A percentile compares a stretch with the other conserved stretches of the same genome.
These are phyloP conservation scores for Rhea americana DNA, from an alignment of 2,113 vertebrate genomes.

Conservation along the genomic window DNA sequence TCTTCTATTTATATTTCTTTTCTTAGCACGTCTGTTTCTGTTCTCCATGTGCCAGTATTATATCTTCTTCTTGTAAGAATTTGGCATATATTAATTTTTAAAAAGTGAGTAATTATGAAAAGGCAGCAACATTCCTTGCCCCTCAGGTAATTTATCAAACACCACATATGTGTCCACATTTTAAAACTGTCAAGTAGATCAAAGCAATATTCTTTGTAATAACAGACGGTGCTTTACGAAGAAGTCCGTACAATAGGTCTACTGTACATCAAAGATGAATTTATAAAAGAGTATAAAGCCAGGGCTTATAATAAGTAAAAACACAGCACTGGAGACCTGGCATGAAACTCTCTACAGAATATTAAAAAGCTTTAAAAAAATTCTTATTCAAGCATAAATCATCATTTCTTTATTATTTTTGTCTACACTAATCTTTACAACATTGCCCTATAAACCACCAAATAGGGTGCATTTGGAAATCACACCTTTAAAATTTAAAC, in stretches of 20 bases:
- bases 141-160: slow-evolving; percentile 53
- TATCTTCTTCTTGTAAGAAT: slow-evolving; percentile 2
- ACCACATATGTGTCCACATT: slow-evolving; percentile 45
- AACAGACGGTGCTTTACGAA: slow-evolving; percentile 45
- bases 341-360: slow-evolving; percentile 1
- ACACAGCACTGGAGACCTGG: slow-evolving; percentile 2
- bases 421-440: neutral
- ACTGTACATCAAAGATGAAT: slow-evolving; percentile 65
- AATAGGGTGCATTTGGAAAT: slow-evolving; percentile 12
- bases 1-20: neutral
- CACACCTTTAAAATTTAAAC: slow-evolving; percentile 7
- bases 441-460: neutral
- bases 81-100: slow-evolving; percentile 54
- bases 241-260: slow-evolving; percentile 32
- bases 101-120: slow-evolving; percentile 65
- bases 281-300: slow-evolving; percentile 37
- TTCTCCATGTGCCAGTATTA: slow-evolving; percentile 36
- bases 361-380: slow-evolving; percentile 16
- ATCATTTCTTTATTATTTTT: slow-evolving; percentile 1
- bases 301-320: slow-evolving; percentile 49
- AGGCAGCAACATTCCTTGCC: slow-evolving; percentile 47
- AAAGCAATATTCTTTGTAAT: slow-evolving; percentile 57
- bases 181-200: slow-evolving; percentile 62
- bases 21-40: slow-evolving; percentile 21
- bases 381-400: slow-evolving; percentile 6